phyloP scores from a whole-genome alignment of 2,113 vertebrate species.

The Oncorhynchus masou region DNA sequence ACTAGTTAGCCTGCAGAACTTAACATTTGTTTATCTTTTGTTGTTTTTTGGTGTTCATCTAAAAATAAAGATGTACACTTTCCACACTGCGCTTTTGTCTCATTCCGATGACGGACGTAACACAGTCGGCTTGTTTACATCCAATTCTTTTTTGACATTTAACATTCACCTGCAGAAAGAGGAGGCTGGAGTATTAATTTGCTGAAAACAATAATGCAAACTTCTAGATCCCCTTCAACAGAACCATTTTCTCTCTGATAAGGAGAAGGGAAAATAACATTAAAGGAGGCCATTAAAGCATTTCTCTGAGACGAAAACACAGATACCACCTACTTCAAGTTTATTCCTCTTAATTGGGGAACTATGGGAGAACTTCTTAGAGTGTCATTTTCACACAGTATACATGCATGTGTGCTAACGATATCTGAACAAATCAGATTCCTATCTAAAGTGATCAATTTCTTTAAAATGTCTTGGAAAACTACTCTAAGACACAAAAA shows the following conservation, averaged over 20 bases:
- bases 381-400: neutral
- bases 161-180: neutral
- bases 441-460: neutral
- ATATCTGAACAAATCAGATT: neutral
- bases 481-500: no score
- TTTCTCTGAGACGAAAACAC: neutral
- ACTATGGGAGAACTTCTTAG: neutral
- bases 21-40: no score
- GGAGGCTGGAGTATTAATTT: neutral
- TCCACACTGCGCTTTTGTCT: no score
- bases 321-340: neutral
- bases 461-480: neutral
- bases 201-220: conserved; percentile 4
- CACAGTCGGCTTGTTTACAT: neutral
- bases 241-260: no score
- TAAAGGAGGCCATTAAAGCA: neutral
- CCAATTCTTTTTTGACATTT: conserved; percentile 13
- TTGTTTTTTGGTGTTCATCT: no score
- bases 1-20: no score
- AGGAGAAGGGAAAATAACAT: neutral
- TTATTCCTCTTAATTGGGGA: conserved; percentile 20
- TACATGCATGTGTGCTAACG: no score
- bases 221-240: neutral
- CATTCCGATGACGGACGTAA: no score
- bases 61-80: no score